Base-by-base conservation (phyloP, 2,888 invertebrate species). In the Acanthoscelides obtectus region DNA sequence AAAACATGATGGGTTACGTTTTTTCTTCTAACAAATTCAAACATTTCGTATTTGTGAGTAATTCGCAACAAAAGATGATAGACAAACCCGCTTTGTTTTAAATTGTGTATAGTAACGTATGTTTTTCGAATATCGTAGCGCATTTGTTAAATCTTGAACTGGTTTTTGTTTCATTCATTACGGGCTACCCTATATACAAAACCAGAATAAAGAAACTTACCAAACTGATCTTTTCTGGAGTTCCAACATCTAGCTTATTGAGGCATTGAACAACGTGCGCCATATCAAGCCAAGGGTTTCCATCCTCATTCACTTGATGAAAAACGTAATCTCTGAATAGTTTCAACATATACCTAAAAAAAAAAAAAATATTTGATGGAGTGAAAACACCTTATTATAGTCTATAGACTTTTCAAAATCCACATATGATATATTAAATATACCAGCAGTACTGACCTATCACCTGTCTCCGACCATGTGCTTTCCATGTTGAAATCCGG, bases 391-490 rank as follows among this genome's bases (percentile, higher is more conserved):
- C 63, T 63, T 63, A 12, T 63, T 12, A 19, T 12, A 63, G 63
- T 63, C 19, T 12, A 63, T 63, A 63, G 63, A 12, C 63, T 63
- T 12, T 8, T 63, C 19, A 12, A 63, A 19, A 8, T 12, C 12
- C 63, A 12, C 19, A 12, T 63, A 19, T 8, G 8, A 63, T 63
- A 63, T 12, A 63, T 12, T 63, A 63, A 63, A 63, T 63, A 63
- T 12, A 63, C 19, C n/a, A n/a, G n/a, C 63, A 25, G 17, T 3
- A 45, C 45, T 45, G 12, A 78, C 77, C 99, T 91, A 87, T 99
- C 97, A 21, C 98, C 99, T 22, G 98, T 99, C 87, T 99, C 99
- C 63, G 97, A 93, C 99, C 99, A 99, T 19, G 94, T 90, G 17
- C 93, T 90, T 86, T 99, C 98, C 90, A 96, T 87, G 84, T 96